Evolutionary conservation across 2,113 vertebrate genomes (phyloP).

Genomic region (Tetraodon nigroviridis): DNA sequence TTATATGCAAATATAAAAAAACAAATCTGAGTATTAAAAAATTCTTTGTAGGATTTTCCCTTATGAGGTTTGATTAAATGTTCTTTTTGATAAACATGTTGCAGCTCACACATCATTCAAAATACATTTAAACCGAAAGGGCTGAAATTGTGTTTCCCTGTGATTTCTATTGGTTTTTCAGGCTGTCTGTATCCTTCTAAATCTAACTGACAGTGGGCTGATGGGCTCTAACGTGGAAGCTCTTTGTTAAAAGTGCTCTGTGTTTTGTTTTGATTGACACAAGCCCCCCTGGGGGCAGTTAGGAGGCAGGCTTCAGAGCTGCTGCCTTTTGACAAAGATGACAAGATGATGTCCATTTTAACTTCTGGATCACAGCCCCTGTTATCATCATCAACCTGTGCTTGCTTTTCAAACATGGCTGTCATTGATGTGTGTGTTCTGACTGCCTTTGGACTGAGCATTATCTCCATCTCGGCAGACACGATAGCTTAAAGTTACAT

Average conservation of each 20-base stretch:
- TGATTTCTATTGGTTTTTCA: constrained; percentile 14
- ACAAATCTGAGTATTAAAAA: background rate
- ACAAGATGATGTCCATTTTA: constrained; percentile 26
- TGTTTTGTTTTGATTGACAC: constrained; percentile 16
- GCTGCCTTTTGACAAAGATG: constrained; percentile 38
- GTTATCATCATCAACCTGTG: constrained; percentile 12
- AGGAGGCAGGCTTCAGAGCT: background rate
- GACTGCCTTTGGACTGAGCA: background rate
- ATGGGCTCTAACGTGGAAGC: constrained; percentile 12
- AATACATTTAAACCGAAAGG: constrained; percentile 17
- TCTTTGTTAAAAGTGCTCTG: constrained; percentile 7
- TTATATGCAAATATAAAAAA: background rate
- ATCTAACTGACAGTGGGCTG: constrained; percentile 28
- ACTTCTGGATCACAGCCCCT: constrained; percentile 26
- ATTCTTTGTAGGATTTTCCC: background rate
- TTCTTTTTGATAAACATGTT: constrained; percentile 10
- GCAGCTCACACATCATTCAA: constrained; percentile 12
- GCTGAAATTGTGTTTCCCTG: constrained; percentile 6
- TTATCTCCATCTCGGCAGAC: background rate
- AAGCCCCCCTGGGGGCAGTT: constrained; percentile 15
- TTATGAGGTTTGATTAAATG: constrained; percentile 18
- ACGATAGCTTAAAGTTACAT: constrained; percentile 19
- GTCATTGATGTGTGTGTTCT: constrained; percentile 10
- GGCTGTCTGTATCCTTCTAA: constrained; percentile 30
- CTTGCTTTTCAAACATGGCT: constrained; percentile 11